Conservation (phyloP, 2,113 vertebrate genomes). For the Charina bottae region DNA sequence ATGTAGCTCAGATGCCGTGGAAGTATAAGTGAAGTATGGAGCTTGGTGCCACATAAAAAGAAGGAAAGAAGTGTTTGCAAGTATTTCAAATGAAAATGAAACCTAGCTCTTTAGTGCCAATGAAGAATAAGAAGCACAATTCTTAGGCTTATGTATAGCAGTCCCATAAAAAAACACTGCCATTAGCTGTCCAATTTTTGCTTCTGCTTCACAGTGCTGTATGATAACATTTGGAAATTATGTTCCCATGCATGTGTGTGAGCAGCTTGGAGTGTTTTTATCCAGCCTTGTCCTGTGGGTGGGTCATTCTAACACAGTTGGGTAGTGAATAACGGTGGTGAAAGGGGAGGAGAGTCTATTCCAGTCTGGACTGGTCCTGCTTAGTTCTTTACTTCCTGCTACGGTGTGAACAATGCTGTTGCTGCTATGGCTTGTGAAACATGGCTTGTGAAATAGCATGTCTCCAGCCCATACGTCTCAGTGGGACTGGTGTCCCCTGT, state of each 20-base stretch:
- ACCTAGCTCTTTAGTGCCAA: not conserved
- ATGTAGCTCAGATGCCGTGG: not conserved
- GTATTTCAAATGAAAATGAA: not conserved
- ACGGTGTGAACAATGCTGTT: constrained; percentile 72
- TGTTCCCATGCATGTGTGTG: not conserved
- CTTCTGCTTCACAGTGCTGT: not conserved
- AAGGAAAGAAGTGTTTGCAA: not conserved
- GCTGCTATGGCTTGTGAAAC: constrained; percentile 28
- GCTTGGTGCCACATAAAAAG: not conserved
- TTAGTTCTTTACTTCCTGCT: constrained; percentile 76
- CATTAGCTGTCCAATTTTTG: not conserved
- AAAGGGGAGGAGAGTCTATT: constrained; percentile 72
- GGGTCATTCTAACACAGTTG: constrained; percentile 47
- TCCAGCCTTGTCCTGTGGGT: constrained; percentile 6
- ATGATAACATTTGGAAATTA: not conserved
- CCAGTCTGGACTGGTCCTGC: constrained; percentile 78
- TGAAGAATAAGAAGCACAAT: not conserved
- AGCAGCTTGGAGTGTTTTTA: constrained; percentile 33
- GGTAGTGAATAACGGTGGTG: constrained; percentile 62
- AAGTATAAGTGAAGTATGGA: not conserved
- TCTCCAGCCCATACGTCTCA: constrained; percentile 46
- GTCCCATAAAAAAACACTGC: not conserved
- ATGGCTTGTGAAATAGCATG: constrained; percentile 41
- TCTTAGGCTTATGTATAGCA: too few relatives aligned
- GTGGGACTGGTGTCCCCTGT: not conserved